Evolutionary conservation across 2,888 invertebrate genomes (phyloP), one percentile per base, ranked within the genome.

Genomic region (Allacma fusca): DNA sequence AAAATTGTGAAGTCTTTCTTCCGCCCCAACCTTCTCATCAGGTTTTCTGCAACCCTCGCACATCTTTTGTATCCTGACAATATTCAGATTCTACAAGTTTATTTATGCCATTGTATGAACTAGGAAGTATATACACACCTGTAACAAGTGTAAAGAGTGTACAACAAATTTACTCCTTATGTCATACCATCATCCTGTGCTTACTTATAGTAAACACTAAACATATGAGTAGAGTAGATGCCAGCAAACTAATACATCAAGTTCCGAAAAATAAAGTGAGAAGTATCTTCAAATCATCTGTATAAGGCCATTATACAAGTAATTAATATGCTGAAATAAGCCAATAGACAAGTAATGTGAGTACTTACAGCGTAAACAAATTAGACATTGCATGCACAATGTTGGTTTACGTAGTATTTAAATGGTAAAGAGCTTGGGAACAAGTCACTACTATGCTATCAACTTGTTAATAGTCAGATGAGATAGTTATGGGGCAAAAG

Each of bases 241-340:
- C 50, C n/a, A n/a, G n/a, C n/a, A n/a, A n/a, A n/a, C n/a, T n/a
- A n/a, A n/a, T n/a, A n/a, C n/a, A n/a, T n/a, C n/a, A n/a, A n/a
- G n/a, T n/a, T n/a, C n/a, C n/a, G n/a, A n/a, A n/a, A n/a, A 50
- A 50, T 50, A 50, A 50, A n/a, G 19, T 50, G n/a, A 43, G 19
- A 50, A 71, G 50, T 57, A 21, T 19, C 40, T 71, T 50, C 50
- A 71, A 71, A 71, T 71, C 71, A 21, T 21, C 21, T 24, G 19
- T 71, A 71, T 71, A 57, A 71, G 71, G 71, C 71, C 71, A 44
- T 16, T 16, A 65, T 28, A 28, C 16, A 28, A 28, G 26, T 19
- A 65, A 28, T 29, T 50, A 50, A 50, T n/a, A 50, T 9, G 16
- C n/a, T 50, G 5, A n/a, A 5, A 50, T 50, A n/a, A n/a, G n/a